These are phyloP conservation scores for Plebejus anna DNA, from an alignment of 2,888 invertebrate species.

Conservation along the genomic window DNA sequence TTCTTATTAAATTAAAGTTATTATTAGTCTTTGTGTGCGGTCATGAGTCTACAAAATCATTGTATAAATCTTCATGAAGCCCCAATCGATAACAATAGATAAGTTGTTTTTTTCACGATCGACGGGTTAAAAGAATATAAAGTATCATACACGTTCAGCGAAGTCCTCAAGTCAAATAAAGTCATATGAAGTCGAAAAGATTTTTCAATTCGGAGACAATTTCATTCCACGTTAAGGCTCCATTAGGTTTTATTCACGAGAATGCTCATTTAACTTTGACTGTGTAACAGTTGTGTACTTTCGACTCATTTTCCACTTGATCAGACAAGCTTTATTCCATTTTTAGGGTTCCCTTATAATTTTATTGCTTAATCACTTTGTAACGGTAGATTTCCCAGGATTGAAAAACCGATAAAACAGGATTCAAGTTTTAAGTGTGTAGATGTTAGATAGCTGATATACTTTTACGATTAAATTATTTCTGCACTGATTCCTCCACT, in stretches of 20 bases:
- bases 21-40: too few species aligned
- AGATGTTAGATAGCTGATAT: too few species aligned
- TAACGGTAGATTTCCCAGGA: too few species aligned
- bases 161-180: background rate
- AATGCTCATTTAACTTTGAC: conserved; percentile 29
- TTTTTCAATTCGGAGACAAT: conserved; percentile 20
- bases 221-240: conserved; percentile 16
- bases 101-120: too few species aligned
- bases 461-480: too few species aligned
- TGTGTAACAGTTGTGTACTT: conserved; percentile 43
- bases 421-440: too few species aligned
- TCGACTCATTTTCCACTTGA: conserved; percentile 71
- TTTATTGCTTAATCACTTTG: too few species aligned
- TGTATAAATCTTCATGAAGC: background rate
- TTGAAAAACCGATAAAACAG: too few species aligned
- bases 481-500: too few species aligned
- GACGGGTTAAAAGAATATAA: background rate
- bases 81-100: too few species aligned
- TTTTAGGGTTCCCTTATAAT: conserved; percentile 35
- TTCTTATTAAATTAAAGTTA: too few species aligned
- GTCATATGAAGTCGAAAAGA: conserved; percentile 12
- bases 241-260: conserved; percentile 26
- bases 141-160: background rate
- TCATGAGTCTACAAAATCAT: too few species aligned
- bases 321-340: conserved; percentile 54